Percentiles rank a stretch among this genome's conserved stretches.
phyloP scores from a whole-genome alignment of 2,113 vertebrate genomes.

The Heliornis fulica region DNA sequence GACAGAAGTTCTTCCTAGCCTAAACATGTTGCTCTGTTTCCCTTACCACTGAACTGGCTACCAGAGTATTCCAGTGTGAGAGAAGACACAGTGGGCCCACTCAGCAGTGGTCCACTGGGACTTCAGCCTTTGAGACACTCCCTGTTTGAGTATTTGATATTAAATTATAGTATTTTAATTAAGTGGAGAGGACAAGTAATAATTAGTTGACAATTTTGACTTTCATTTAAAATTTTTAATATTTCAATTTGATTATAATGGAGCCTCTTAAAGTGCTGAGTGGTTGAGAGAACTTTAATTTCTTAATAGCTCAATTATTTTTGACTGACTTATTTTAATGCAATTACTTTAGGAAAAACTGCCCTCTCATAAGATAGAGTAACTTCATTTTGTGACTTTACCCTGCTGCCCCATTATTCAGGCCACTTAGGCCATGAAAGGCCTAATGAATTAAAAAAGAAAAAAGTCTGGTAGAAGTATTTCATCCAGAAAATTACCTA shows the following conservation, averaged over 20 bases:
- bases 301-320: slow-evolving; percentile 4
- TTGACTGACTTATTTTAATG: neutral
- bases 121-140: neutral
- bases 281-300: neutral
- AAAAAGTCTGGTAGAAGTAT: neutral
- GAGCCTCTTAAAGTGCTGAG: neutral
- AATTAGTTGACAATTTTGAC: neutral
- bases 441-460: neutral
- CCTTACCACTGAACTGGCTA: neutral
- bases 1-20: too few species aligned
- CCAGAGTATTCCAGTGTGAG: neutral
- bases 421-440: neutral
- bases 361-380: neutral
- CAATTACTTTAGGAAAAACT: neutral
- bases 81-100: neutral
- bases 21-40: neutral
- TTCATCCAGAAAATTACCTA: slow-evolving; percentile 10
- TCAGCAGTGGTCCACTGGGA: neutral
- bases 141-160: neutral
- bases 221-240: neutral
- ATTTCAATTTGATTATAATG: neutral
- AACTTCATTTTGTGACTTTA: neutral
- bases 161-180: neutral
- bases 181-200: neutral
- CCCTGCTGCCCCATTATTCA: neutral